A percentile compares a stretch with the other conserved stretches of the same genome.
phyloP scores from a whole-genome alignment of 2,888 invertebrate species.

The Zele albiditarsus region DNA sequence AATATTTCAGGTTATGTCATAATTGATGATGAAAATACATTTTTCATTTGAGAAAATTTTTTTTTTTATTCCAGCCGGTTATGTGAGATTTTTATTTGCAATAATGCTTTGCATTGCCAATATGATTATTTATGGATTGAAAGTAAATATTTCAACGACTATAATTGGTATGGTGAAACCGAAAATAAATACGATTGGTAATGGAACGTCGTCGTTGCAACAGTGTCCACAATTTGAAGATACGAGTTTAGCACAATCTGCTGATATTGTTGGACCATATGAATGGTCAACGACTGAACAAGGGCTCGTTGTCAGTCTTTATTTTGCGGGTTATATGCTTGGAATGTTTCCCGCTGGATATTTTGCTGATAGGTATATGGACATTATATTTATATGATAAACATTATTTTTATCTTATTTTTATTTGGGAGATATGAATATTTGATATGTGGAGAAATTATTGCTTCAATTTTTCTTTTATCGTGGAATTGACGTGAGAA shows the following conservation, averaged over 20 bases:
- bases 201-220: slow-evolving; percentile 22
- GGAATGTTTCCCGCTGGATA: slow-evolving; percentile 70
- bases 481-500: too few relatives aligned
- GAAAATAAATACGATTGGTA: slow-evolving; percentile 19
- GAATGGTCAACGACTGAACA: slow-evolving; percentile 65
- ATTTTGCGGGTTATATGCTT: slow-evolving; percentile 68
- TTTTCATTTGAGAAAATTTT: neutral
- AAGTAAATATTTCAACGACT: slow-evolving; percentile 66
- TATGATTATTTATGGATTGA: slow-evolving; percentile 69
- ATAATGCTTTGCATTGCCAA: slow-evolving; percentile 70
- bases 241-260: neutral
- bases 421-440: too few relatives aligned
- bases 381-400: neutral
- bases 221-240: slow-evolving; percentile 59
- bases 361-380: slow-evolving; percentile 66
- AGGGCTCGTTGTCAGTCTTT: slow-evolving; percentile 65
- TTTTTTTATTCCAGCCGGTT: slow-evolving; percentile 51
- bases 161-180: slow-evolving; percentile 68
- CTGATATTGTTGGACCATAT: slow-evolving; percentile 64
- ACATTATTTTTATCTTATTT: too few relatives aligned
- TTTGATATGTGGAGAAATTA: too few relatives aligned
- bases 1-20: neutral
- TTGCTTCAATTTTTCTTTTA: too few relatives aligned
- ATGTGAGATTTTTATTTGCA: slow-evolving; percentile 65
- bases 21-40: neutral